Evolutionary conservation across 2,113 vertebrate genomes (phyloP).

Genomic region (Recurvirostra avosetta): DNA sequence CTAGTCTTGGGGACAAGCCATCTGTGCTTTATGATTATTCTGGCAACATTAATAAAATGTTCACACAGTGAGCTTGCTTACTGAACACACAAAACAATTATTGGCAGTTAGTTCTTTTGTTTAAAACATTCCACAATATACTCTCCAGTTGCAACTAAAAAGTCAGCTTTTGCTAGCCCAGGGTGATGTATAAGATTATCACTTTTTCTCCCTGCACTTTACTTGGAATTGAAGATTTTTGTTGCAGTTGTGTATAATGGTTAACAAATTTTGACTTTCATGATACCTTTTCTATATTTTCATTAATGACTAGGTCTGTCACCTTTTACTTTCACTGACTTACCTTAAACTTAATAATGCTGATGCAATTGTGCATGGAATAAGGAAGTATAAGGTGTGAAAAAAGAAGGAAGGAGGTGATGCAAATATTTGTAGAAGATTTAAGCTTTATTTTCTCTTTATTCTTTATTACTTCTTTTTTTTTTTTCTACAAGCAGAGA

Average conservation of each 20-base stretch:
- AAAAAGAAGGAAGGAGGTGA: neutral
- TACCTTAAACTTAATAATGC: neutral
- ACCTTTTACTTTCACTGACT: neutral
- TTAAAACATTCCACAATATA: neutral
- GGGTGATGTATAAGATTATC: neutral
- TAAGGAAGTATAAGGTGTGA: neutral
- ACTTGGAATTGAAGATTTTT: neutral
- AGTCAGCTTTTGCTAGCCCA: neutral
- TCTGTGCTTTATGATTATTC: slow-evolving; percentile 23
- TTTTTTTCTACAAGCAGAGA: neutral
- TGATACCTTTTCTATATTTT: neutral
- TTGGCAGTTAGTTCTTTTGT: neutral
- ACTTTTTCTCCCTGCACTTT: neutral
- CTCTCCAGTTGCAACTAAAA: neutral
- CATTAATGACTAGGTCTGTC: neutral
- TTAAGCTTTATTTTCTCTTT: neutral
- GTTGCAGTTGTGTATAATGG: neutral
- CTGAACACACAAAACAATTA: neutral
- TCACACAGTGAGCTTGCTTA: neutral
- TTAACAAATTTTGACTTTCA: neutral
- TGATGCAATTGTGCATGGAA: neutral
- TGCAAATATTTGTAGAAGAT: neutral
- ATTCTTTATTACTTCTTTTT: neutral
- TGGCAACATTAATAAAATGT: neutral
- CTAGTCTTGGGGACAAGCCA: neutral